Evolutionary conservation across 1,140 invertebrate genomes (phyloP).

Genomic region (Macrosteles quadrilineatus): DNA sequence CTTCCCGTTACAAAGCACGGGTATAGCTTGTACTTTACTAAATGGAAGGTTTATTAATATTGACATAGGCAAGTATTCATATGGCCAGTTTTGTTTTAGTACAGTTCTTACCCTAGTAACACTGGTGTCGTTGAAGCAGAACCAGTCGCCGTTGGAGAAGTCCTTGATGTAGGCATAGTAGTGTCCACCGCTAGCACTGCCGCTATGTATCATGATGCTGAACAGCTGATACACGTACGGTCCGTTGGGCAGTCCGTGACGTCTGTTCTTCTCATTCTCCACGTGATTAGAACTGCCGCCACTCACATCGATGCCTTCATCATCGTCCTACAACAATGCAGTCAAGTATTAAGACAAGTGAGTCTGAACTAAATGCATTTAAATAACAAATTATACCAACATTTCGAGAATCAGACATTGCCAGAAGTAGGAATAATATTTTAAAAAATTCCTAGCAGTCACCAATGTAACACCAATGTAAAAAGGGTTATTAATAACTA

Average conservation of each 20-base stretch:
- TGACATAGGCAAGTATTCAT: too few relatives aligned
- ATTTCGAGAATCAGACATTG: too few relatives aligned
- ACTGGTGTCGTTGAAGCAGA: conserved; percentile 81
- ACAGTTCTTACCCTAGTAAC: conserved; percentile 62
- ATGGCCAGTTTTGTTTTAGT: too few relatives aligned
- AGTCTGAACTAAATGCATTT: too few relatives aligned
- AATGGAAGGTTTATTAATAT: too few relatives aligned
- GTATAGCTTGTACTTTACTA: too few relatives aligned
- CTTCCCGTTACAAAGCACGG: too few relatives aligned
- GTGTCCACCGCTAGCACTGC: conserved; percentile 88
- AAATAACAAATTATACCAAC: too few relatives aligned
- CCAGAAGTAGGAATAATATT: too few relatives aligned
- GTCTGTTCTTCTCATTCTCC: conserved; percentile 57
- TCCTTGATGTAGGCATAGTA: conserved; percentile 95
- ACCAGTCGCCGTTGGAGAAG: conserved; percentile 74
- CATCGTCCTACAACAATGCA: conserved; percentile 47
- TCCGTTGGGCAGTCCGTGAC: conserved; percentile 55
- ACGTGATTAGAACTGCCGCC: conserved; percentile 47
- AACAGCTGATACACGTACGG: conserved; percentile 87
- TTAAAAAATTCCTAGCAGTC: too few relatives aligned
- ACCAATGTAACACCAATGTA: too few relatives aligned
- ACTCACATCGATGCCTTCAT: conserved; percentile 65
- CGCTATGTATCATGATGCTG: conserved; percentile 93
- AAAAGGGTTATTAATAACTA: too few relatives aligned
- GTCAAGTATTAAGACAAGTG: neutral